Evolutionary conservation across 2,888 invertebrate genomes (phyloP).

Genomic region (Polydrusus cervinus): DNA sequence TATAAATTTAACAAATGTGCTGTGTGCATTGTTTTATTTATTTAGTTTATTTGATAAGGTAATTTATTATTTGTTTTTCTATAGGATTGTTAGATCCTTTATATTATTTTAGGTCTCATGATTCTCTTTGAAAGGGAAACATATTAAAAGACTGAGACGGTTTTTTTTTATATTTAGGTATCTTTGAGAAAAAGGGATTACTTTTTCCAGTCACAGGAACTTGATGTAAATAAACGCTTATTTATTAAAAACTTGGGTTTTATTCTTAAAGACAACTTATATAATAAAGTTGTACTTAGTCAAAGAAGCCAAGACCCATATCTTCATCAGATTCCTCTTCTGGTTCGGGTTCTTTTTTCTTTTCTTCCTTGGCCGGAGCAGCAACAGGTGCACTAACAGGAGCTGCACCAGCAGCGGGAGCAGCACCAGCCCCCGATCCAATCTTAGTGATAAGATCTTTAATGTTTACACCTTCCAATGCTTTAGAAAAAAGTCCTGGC

Average conservation of each 20-base stretch:
- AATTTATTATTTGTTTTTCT: too few relatives aligned
- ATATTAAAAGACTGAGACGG: too few relatives aligned
- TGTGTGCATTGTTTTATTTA: too few relatives aligned
- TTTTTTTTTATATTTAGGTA: too few relatives aligned
- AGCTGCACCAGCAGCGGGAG: slow-evolving; percentile 80
- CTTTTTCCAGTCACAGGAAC: too few relatives aligned
- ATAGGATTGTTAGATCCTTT: too few relatives aligned
- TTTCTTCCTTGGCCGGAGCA: slow-evolving; percentile 79
- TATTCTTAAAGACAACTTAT: slow-evolving; percentile 20
- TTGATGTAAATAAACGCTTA: background rate
- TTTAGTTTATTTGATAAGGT: too few relatives aligned
- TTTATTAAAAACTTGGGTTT: background rate
- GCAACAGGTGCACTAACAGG: slow-evolving; percentile 79
- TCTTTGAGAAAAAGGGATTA: too few relatives aligned
- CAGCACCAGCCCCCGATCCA: slow-evolving; percentile 90
- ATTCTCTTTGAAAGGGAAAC: too few relatives aligned
- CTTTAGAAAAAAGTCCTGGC: slow-evolving; percentile 98
- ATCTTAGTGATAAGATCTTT: slow-evolving; percentile 95
- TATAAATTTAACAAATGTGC: too few relatives aligned
- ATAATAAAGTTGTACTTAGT: slow-evolving; percentile 67
- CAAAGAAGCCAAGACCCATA: slow-evolving; percentile 94
- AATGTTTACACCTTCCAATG: slow-evolving; percentile 94
- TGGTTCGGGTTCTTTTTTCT: slow-evolving; percentile 84
- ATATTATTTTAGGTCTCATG: too few relatives aligned
- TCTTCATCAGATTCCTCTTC: slow-evolving; percentile 92